These are phyloP conservation scores for Uloborus plumipes DNA, from an alignment of 2,888 invertebrate species.

Conservation along the genomic window DNA sequence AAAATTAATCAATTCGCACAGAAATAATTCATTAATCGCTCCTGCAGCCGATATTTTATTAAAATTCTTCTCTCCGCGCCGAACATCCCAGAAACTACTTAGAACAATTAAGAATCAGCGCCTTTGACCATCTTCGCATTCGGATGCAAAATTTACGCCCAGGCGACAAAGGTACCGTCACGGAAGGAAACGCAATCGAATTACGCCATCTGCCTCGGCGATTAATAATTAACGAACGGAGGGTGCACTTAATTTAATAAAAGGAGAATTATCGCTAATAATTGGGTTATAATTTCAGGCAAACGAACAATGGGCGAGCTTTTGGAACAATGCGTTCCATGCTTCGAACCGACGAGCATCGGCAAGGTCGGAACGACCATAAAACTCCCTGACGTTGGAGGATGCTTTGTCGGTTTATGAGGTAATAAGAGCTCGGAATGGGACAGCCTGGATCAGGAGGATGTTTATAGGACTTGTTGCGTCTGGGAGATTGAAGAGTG, in stretches of 20 bases:
- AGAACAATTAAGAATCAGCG: no score
- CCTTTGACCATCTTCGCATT: no score
- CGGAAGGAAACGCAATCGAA: slow-evolving; percentile 25
- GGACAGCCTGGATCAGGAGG: not conserved
- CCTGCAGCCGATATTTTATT: no score
- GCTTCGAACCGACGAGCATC: slow-evolving; percentile 27
- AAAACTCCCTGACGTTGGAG: slow-evolving; percentile 22
- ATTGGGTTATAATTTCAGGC: slow-evolving; percentile 47
- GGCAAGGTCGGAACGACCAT: slow-evolving; percentile 6
- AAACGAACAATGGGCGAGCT: slow-evolving; percentile 26
- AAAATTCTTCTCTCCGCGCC: no score
- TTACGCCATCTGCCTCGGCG: slow-evolving; percentile 43
- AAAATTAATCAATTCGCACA: no score
- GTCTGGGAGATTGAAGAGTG: not conserved
- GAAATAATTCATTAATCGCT: no score
- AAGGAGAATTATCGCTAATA: slow-evolving; percentile 45
- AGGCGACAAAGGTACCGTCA: not conserved
- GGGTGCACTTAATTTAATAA: slow-evolving; percentile 43
- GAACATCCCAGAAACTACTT: no score
- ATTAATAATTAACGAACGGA: slow-evolving; percentile 46
- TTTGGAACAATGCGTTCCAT: no score
- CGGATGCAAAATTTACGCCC: no score
- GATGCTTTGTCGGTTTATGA: slow-evolving; percentile 9
- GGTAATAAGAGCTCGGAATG: slow-evolving; percentile 10
- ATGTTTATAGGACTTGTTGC: slow-evolving; percentile 3